Conservation (phyloP, 1,140 invertebrate genomes). For the Atta colombica region DNA sequence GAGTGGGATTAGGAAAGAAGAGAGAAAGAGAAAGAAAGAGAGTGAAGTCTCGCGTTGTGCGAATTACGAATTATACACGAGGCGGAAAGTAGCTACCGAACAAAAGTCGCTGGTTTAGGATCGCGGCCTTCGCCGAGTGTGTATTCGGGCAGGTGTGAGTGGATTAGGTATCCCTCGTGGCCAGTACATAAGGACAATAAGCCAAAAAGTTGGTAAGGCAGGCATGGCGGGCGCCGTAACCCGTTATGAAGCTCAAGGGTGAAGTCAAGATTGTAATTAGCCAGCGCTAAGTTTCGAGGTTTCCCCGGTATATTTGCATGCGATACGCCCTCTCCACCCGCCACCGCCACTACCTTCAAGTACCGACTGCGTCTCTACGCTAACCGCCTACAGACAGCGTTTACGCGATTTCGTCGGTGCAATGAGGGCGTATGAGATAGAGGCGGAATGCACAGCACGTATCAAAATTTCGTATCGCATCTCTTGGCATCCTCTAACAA, state of each 20-base stretch:
- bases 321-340: conserved; percentile 53
- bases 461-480: conserved; percentile 81
- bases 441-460: conserved; percentile 80
- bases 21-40: neutral
- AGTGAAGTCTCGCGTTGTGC: conserved; percentile 34
- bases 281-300: conserved; percentile 84
- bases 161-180: conserved; percentile 81
- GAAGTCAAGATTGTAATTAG: conserved; percentile 86
- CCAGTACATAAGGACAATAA: conserved; percentile 85
- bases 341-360: neutral
- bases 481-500: conserved; percentile 30
- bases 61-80: conserved; percentile 68
- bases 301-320: conserved; percentile 84
- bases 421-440: conserved; percentile 28
- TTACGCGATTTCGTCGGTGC: conserved; percentile 68
- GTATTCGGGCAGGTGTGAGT: conserved; percentile 41
- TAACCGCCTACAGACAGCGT: conserved; percentile 67
- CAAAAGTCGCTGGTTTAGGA: conserved; percentile 47
- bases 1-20: conserved; percentile 7
- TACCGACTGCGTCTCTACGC: conserved; percentile 55
- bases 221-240: conserved; percentile 79
- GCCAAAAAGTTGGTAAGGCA: conserved; percentile 84
- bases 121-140: conserved; percentile 23
- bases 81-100: conserved; percentile 66
- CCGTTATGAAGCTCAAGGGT: conserved; percentile 85